Percentiles rank a stretch among this genome's conserved stretches.
Conservation (phyloP, 2,113 vertebrate genomes). For the Grammomys surdaster region DNA sequence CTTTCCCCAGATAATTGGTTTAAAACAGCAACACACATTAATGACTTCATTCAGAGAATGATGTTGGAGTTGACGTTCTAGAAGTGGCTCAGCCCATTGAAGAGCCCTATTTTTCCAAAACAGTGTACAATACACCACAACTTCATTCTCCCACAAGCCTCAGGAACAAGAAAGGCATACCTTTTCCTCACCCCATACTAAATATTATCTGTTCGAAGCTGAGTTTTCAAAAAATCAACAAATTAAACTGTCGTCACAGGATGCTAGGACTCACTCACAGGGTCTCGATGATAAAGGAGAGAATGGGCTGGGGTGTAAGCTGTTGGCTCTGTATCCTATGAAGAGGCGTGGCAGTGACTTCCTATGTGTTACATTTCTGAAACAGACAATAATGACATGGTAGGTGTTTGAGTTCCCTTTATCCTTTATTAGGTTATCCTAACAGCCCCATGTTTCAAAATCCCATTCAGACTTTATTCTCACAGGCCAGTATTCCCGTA, state of each 20-base stretch:
- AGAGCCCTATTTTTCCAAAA: conserved; percentile 44
- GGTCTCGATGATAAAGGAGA: conserved; percentile 54
- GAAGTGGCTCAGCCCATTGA: neutral
- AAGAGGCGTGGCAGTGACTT: neutral
- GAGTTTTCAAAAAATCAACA: conserved; percentile 71
- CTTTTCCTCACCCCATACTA: conserved; percentile 78
- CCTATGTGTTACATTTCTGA: neutral
- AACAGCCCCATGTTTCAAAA: neutral
- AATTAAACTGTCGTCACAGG: conserved; percentile 24
- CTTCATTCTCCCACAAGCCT: neutral
- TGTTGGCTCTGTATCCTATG: neutral
- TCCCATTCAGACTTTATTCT: neutral
- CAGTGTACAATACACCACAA: neutral
- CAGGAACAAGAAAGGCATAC: conserved; percentile 64
- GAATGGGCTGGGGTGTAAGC: neutral
- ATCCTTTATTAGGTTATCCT: neutral
- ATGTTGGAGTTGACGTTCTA: conserved; percentile 6
- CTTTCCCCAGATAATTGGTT: neutral
- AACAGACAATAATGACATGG: neutral
- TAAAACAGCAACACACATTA: conserved; percentile 4
- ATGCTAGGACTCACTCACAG: neutral
- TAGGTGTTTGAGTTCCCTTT: neutral
- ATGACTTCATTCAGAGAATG: neutral
- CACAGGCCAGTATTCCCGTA: neutral
- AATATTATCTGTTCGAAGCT: conserved; percentile 70